phyloP scores from a whole-genome alignment of 2,113 vertebrate species.

The Osmerus mordax region DNA sequence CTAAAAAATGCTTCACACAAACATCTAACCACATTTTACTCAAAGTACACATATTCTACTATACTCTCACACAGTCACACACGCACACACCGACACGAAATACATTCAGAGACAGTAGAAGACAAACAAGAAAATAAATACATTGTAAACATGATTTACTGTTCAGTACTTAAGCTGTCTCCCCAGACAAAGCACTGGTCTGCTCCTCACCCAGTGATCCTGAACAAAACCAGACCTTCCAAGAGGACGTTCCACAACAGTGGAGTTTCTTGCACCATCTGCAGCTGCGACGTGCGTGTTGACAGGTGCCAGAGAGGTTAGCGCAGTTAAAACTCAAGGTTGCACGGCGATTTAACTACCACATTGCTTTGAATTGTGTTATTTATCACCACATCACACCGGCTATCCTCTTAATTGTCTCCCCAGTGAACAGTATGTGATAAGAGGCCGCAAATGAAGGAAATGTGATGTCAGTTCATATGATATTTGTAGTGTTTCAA shows the following conservation, averaged over 20 bases:
- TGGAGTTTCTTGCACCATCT: not conserved
- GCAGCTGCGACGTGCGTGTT: not conserved
- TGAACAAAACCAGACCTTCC: no score
- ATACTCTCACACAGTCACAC: no score
- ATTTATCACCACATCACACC: slow-evolving; percentile 6
- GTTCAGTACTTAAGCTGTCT: no score
- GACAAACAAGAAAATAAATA: no score
- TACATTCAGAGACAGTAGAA: no score
- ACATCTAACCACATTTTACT: no score
- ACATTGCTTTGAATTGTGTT: not conserved
- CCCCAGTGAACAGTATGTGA: not conserved
- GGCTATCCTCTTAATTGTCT: not conserved
- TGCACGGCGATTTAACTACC: slow-evolving; percentile 5
- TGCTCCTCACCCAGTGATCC: no score
- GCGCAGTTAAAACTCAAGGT: not conserved
- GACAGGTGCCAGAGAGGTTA: slow-evolving; percentile 15
- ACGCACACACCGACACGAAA: no score
- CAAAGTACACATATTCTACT: no score
- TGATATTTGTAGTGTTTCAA: slow-evolving; percentile 6
- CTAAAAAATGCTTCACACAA: no score
- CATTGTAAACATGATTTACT: no score
- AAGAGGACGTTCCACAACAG: not conserved
- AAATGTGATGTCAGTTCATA: not conserved
- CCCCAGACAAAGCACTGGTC: no score
- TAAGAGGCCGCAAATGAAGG: not conserved